Base-by-base conservation (phyloP, 2,888 invertebrate genomes). In the Caenorhabditis drosophilae region DNA sequence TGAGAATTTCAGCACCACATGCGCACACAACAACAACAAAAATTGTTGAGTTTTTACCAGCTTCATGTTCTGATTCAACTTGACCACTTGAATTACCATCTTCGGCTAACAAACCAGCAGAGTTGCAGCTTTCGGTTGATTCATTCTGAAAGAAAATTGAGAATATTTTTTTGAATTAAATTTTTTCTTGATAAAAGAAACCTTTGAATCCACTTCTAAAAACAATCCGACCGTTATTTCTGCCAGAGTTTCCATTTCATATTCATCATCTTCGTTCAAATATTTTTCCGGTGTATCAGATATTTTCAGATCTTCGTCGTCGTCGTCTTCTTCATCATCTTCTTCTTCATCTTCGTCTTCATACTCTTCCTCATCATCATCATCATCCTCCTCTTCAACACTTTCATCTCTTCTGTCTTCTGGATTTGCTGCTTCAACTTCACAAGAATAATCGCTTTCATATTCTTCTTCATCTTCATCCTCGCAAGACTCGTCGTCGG, bases 401-500 rank as follows among this genome's bases (percentile, higher is more conserved):
- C 26, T 35, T 15, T 15, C 16, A 20, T 40, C 56, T 6, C 23
- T 36, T 0, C 12, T 31, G 18, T 40, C 50, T 4, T 50, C 54
- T 12, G 49, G 42, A 3, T 11, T 16, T 16, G 26, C 44, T 15
- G 7, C 36, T 1, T 42, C 42, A 2, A 46, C 56, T 3, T 46
- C 50, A 4, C 45, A 49, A 15, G 49, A 41, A 3, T 27, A 27
- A 22, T 42, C 26, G 12, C 12, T 25, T 1, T 42, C 51, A 2
- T 42, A 41, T 23, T 54, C 38, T 18, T 20, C 41, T n/a, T 42
- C 42, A n/a, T 40, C 46, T 23, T 38, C 53, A 6, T 44, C 25
- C 25, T 50, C 36, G 7, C 25, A 35, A n/a, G 20, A 25, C 12
- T 25, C 41, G 6, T 22, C 25, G n/a, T 52, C 44, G n/a, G 22